Base-by-base conservation (phyloP, 2,113 vertebrate genomes). In the Paracanthobrama guichenoti region DNA sequence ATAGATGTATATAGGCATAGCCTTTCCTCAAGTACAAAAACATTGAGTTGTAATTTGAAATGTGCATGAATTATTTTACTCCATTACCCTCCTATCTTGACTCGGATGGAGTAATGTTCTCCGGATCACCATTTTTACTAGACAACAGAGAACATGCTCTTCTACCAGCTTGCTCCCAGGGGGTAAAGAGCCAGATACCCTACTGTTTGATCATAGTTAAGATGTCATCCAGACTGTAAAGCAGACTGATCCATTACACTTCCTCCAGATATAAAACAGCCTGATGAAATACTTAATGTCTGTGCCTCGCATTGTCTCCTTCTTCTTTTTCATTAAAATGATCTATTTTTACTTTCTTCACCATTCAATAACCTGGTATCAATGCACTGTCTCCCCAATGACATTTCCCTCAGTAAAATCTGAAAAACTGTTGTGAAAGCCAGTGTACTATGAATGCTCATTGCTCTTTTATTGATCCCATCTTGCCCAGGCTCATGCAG, bases 311-410 rank as follows among this genome's bases (percentile, higher is more conserved):
- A 79, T 79, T 48, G 39, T 50, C 75, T 46, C 76, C 84, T 80
- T 62, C 83, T 79, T 79, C 76, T 79, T 85, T 85, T 85, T 85
- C 76, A 85, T 85, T 85, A 79, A 72, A 80, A 72, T 79, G 66
- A 85, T 85, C 76, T 85, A 79, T 84, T 84, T 84, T 79, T 79
- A 57, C 64, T 78, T 84, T 71, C 76, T 85, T 73, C 1, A 14
- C 28, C 84, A 85, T 80, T 85, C 77, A 84, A 79, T 80, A 84
- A 81, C 69, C 82, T 66, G 60, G 50, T 76, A 84, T 87, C 82
- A 84, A 50, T 79, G 76, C 20, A 46, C 71, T 62, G 82, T 81
- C 77, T 85, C 84, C 59, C 80, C 74, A 67, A 77, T 82, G 86
- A 82, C 84, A 72, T 66, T 64, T 72, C 74, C 26, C 44, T 85